Conservation (phyloP, 2,797 vertebrate species). For the Euphonia xanthogaster region DNA sequence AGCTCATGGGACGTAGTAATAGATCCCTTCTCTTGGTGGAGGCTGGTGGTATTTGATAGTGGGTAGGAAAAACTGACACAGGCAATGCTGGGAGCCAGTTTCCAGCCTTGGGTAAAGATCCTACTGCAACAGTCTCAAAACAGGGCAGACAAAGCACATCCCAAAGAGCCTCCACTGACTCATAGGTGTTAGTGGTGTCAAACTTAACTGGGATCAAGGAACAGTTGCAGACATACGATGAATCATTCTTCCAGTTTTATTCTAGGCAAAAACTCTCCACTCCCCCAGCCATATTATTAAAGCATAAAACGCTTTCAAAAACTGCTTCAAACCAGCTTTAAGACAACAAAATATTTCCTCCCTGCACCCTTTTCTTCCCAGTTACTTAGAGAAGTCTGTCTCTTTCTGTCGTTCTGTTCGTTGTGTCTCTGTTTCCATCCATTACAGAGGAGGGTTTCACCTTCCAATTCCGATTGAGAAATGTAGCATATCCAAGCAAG, state of each 20-base stretch:
- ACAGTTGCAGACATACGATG: slow-evolving; percentile 39
- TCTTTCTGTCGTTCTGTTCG: fast-evolving
- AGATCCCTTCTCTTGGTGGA: background rate
- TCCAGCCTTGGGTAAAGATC: slow-evolving; percentile 37
- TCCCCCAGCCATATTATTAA: slow-evolving; percentile 48
- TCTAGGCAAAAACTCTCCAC: slow-evolving; percentile 39
- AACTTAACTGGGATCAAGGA: slow-evolving; percentile 56
- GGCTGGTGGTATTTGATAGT: slow-evolving; percentile 32
- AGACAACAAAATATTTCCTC: background rate
- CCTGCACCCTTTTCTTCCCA: background rate
- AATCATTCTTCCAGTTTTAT: slow-evolving; percentile 68
- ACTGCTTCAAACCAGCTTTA: slow-evolving; percentile 23
- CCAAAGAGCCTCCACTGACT: slow-evolving; percentile 44
- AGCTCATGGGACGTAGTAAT: background rate
- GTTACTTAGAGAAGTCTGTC: background rate
- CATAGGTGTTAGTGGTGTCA: slow-evolving; percentile 62
- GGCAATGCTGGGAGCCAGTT: slow-evolving; percentile 4
- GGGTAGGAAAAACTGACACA: slow-evolving; percentile 62
- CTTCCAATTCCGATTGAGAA: background rate
- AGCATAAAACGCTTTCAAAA: slow-evolving; percentile 28
- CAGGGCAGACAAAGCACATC: slow-evolving; percentile 27
- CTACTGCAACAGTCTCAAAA: slow-evolving; percentile 48
- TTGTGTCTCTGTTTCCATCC: background rate
- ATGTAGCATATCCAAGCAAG: background rate
- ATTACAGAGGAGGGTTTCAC: background rate